phyloP scores from a whole-genome alignment of 2,113 vertebrate species.

The Carassius gibelio region DNA sequence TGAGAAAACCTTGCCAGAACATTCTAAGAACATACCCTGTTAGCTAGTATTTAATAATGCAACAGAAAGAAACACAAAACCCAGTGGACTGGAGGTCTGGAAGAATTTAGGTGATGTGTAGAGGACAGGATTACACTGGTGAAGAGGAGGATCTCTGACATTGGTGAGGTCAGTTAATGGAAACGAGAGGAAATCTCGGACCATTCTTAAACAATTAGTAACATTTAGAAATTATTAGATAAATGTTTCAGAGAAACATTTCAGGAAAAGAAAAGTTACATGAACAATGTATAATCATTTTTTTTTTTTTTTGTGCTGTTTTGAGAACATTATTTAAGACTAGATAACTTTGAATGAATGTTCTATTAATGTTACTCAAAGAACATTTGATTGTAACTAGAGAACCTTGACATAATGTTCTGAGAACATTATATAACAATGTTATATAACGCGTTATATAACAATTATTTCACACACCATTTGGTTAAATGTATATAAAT shows the following conservation, averaged over 20 bases:
- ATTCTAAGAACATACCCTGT: neutral
- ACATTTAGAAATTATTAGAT: neutral
- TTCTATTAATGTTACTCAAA: neutral
- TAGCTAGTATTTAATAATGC: neutral
- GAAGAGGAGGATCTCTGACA: neutral
- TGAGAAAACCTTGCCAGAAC: neutral
- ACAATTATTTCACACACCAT: too few relatives aligned
- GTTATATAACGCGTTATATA: too few relatives aligned
- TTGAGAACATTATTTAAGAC: neutral
- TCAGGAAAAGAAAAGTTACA: too few relatives aligned
- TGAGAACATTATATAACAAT: too few relatives aligned
- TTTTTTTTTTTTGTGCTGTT: neutral
- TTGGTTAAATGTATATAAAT: too few relatives aligned
- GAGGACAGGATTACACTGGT: conserved; percentile 16
- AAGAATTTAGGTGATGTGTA: neutral
- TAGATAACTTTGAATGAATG: neutral
- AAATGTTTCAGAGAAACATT: too few relatives aligned
- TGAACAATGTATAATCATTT: too few relatives aligned
- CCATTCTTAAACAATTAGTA: neutral
- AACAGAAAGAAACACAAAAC: neutral
- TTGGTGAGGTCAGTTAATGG: conserved; percentile 2
- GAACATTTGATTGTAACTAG: neutral
- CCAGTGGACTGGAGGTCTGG: neutral
- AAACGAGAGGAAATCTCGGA: conserved; percentile 16
- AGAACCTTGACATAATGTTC: too few relatives aligned